A percentile compares a stretch with the other conserved stretches of the same genome.
Evolutionary conservation across 2,113 vertebrate genomes (phyloP).

Genomic region (Anguilla rostrata): DNA sequence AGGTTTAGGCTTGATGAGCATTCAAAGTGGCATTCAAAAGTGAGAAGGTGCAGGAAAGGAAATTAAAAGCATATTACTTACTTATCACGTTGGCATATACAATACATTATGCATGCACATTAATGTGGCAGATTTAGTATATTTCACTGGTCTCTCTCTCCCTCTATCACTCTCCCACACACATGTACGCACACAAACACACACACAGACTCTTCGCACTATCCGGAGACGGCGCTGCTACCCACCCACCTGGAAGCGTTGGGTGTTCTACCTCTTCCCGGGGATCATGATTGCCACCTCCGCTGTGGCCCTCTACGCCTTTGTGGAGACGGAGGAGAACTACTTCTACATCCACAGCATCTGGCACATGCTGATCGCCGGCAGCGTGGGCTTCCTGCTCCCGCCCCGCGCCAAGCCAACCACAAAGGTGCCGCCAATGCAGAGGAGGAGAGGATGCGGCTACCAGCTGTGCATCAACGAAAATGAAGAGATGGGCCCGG

Average conservation of each 20-base stretch:
- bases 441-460: conserved; percentile 86
- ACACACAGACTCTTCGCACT: conserved; percentile 83
- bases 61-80: no score
- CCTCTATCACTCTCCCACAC: background rate
- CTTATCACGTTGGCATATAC: no score
- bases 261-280: conserved; percentile 94
- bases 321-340: conserved; percentile 97
- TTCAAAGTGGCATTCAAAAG: no score
- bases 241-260: conserved; percentile 96
- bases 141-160: no score
- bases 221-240: conserved; percentile 92
- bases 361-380: conserved; percentile 97
- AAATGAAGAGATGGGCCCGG: conserved; percentile 93
- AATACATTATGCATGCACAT: background rate
- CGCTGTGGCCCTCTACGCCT: conserved; percentile 89
- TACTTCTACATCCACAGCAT: conserved; percentile 99
- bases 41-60: no score
- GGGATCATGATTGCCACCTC: conserved; percentile 89
- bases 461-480: conserved; percentile 96
- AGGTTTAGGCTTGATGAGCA: no score
- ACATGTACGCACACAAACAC: no score
- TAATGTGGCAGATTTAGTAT: background rate
- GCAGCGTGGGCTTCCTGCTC: conserved; percentile 93
- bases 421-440: conserved; percentile 73
- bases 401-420: conserved; percentile 87